These are phyloP conservation scores for Zhengitettix transpicula DNA, from an alignment of 2,888 invertebrate genomes.

Conservation along the genomic window DNA sequence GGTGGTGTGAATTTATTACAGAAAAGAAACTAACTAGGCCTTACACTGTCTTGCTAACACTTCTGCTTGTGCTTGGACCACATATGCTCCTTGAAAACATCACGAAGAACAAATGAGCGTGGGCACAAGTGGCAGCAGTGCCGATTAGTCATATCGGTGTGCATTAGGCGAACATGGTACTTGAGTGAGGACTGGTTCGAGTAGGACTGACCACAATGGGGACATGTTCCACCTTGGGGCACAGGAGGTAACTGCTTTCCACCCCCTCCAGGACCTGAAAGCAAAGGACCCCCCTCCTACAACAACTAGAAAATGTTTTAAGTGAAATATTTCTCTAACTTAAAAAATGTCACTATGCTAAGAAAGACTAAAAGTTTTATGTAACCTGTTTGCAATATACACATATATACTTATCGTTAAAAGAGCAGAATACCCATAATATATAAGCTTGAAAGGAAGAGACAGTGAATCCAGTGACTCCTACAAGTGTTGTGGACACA, in stretches of 20 bases:
- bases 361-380: too few relatives aligned
- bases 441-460: too few relatives aligned
- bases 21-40: neutral
- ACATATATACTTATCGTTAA: too few relatives aligned
- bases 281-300: neutral
- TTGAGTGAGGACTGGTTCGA: conserved; percentile 53
- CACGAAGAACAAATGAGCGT: conserved; percentile 47
- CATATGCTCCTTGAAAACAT: conserved; percentile 53
- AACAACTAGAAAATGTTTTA: neutral
- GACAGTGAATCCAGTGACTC: too few relatives aligned
- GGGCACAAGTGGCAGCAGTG: conserved; percentile 53
- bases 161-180: conserved; percentile 49
- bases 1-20: too few relatives aligned
- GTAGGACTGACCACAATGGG: conserved; percentile 50
- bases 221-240: conserved; percentile 43
- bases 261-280: neutral
- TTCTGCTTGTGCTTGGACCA: conserved; percentile 36
- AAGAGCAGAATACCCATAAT: too few relatives aligned
- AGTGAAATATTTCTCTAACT: too few relatives aligned
- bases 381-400: too few relatives aligned
- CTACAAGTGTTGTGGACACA: too few relatives aligned
- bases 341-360: too few relatives aligned
- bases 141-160: conserved; percentile 48
- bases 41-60: conserved; percentile 1
- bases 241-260: conserved; percentile 21